Base-by-base conservation (phyloP, 92 coral and sea anemone genomes). In the Galaxea fascicularis region DNA sequence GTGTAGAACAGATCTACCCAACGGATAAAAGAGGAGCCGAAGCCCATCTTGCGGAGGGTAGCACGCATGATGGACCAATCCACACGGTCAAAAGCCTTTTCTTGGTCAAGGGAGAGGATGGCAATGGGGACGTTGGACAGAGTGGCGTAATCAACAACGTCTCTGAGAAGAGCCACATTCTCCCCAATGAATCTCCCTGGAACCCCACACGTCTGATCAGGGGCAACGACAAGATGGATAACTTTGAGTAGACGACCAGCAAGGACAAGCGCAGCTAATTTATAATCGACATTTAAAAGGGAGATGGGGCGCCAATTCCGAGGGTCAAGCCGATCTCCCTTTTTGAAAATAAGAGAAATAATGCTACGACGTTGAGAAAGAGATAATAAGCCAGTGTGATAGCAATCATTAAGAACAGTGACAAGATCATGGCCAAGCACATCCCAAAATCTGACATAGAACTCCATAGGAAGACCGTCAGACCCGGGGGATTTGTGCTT, bases 141-240 rank as follows among this genome's bases (percentile, higher is more conserved):
- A 17, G 73, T 52, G 26, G 78, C 57, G 51, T 53, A 71, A 21
- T 51, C 51, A 29, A 49, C 74, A 9, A 71, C 53, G 15, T 71
- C 80, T 24, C 29, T 39, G 8, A 82, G 59, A 16, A 83, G 25
- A 24, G 75, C 31, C 4, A 83, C 28, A 45, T 83, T 83, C 10
- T 72, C 79, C 4, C 63, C 57, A 31, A 83, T 83, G 20, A 21
- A 65, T 30, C 87, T 54, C 0, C 72, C 80, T 15, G 74, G 41
- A 17, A 83, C 66, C 25, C 87, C 75, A 25, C 87, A 83, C 0
- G 79, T 83, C 60, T 83, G 81, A 28, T 83, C 74, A 1, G 10
- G 10, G 18, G 24, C 22, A 0, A 83, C 65, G 5, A 83, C 53
- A 1, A 46, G n/a, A 30, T 47, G 71, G 6, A 83, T 65, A 22